phyloP scores from a whole-genome alignment of 1,140 invertebrate genomes.

The Zaprionus capensis region DNA sequence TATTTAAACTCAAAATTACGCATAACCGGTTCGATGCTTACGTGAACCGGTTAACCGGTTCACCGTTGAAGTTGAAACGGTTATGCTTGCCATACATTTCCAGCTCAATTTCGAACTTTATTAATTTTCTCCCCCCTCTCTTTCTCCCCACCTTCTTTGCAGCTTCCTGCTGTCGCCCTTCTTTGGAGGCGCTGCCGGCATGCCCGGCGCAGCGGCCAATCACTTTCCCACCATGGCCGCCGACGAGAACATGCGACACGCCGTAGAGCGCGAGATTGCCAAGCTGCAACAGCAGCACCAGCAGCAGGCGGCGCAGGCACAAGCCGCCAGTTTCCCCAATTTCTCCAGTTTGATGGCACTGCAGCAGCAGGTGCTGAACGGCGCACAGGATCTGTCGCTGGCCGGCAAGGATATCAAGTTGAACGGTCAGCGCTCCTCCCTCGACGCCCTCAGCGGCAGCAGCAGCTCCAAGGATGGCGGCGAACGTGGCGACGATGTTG shows the following conservation, averaged over 20 bases:
- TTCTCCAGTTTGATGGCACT: conserved; percentile 88
- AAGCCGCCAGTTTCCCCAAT: conserved; percentile 86
- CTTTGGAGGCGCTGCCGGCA: conserved; percentile 87
- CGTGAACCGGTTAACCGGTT: too few relatives aligned
- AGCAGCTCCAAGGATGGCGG: conserved; percentile 71
- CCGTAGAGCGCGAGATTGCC: conserved; percentile 94
- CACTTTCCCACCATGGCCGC: conserved; percentile 85
- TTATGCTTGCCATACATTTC: background rate
- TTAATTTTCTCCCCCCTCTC: background rate
- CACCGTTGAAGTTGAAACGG: background rate
- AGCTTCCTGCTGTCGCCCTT: conserved; percentile 93
- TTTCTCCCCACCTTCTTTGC: conserved; percentile 19
- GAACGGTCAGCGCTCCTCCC: conserved; percentile 87
- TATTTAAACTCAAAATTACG: too few relatives aligned
- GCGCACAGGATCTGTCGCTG: conserved; percentile 93
- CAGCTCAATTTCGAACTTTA: background rate
- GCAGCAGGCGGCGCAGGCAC: conserved; percentile 84
- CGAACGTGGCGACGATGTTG: conserved; percentile 42
- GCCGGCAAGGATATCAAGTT: conserved; percentile 88
- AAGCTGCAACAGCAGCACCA: conserved; percentile 89
- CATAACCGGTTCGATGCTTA: background rate
- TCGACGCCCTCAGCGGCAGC: conserved; percentile 55
- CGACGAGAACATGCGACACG: conserved; percentile 93
- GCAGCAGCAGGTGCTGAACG: conserved; percentile 89
- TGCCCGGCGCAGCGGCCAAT: conserved; percentile 86